Conservation (phyloP, 2,797 vertebrate species). For the Darevskia mixta region DNA sequence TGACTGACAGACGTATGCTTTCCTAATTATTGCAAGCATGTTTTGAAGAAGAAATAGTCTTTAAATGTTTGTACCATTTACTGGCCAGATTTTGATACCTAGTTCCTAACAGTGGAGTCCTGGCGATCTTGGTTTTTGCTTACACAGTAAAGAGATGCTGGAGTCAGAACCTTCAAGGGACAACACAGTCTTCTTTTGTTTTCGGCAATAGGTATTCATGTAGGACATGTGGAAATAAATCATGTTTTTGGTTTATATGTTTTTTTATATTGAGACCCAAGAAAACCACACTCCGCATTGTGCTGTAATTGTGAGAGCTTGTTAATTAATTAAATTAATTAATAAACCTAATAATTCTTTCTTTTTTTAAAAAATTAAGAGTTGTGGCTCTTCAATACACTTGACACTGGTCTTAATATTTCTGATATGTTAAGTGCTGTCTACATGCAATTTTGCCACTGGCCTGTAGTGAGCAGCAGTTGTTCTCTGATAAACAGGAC, state of each 20-base stretch:
- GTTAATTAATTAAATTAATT: background rate
- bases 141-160: slow-evolving; percentile 16
- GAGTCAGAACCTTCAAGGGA: slow-evolving; percentile 19
- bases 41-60: background rate
- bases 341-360: background rate
- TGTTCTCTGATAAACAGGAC: background rate
- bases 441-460: background rate
- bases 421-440: background rate
- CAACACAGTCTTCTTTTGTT: background rate
- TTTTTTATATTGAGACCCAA: slow-evolving; percentile 45
- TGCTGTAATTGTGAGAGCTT: slow-evolving; percentile 10
- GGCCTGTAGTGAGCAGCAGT: background rate
- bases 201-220: slow-evolving; percentile 11
- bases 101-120: slow-evolving; percentile 21
- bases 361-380: background rate
- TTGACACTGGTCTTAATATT: background rate
- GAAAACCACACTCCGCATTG: background rate
- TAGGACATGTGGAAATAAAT: slow-evolving; percentile 22
- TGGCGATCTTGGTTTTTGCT: background rate
- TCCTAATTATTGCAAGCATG: background rate
- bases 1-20: background rate
- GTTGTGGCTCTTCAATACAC: background rate
- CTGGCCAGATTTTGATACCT: slow-evolving; percentile 10
- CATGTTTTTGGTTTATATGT: slow-evolving; percentile 34
- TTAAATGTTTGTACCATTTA: background rate